Percentiles rank a stretch among this genome's conserved stretches.
These are phyloP conservation scores for Puffinus mauretanicus DNA, from an alignment of 2,113 vertebrate genomes.

Conservation along the genomic window DNA sequence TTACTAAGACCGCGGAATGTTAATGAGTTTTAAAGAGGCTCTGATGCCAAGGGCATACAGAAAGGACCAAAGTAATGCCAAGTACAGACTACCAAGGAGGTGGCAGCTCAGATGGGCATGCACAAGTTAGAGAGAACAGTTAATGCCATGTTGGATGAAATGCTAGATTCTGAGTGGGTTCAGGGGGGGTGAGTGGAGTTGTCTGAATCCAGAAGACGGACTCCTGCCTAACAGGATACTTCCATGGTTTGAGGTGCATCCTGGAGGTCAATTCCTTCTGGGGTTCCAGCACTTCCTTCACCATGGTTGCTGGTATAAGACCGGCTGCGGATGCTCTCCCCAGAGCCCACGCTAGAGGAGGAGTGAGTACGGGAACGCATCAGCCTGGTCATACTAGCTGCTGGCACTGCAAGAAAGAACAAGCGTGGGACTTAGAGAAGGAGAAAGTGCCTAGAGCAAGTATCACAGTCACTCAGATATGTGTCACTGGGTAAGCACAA, in stretches of 20 bases:
- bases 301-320: conserved; percentile 77
- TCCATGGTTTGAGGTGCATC: conserved; percentile 90
- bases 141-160: conserved; percentile 62
- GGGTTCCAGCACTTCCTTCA: conserved; percentile 73
- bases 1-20: conserved; percentile 67
- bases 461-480: background rate
- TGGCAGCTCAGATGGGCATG: conserved; percentile 68
- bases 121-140: conserved; percentile 67
- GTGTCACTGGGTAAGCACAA: background rate
- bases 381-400: conserved; percentile 89
- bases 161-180: conserved; percentile 62
- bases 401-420: conserved; percentile 84
- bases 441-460: background rate
- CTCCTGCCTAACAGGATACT: conserved; percentile 88
- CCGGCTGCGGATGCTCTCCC: conserved; percentile 81
- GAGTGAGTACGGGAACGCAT: conserved; percentile 91
- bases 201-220: conserved; percentile 49
- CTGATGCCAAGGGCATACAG: conserved; percentile 58
- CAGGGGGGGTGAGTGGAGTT: conserved; percentile 43
- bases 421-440: background rate
- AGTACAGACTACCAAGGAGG: conserved; percentile 66
- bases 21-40: conserved; percentile 54
- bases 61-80: conserved; percentile 65
- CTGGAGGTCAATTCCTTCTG: conserved; percentile 77
- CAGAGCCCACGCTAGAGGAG: conserved; percentile 86